Conservation (phyloP, 2,888 invertebrate genomes). For the Callyntrura sp. region DNA sequence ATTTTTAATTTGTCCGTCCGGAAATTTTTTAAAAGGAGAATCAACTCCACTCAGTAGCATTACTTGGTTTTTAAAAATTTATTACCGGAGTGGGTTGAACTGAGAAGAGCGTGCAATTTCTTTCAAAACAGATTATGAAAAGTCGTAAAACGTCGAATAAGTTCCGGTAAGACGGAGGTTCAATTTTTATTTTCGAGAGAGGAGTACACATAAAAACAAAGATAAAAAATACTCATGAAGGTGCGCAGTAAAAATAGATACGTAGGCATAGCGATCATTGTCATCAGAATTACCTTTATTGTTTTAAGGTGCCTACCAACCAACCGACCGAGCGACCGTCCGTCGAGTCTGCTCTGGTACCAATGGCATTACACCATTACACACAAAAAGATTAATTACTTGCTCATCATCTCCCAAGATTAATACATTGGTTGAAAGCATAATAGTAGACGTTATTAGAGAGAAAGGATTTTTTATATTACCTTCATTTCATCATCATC, state of each 20-base stretch:
- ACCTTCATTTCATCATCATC: conserved; percentile 35
- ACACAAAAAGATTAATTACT: conserved; percentile 42
- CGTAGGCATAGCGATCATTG: no score
- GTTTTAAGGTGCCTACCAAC: no score
- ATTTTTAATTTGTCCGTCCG: conserved; percentile 1
- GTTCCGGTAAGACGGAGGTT: no score
- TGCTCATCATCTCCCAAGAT: conserved; percentile 19
- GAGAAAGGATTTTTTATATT: conserved; percentile 1
- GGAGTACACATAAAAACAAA: no score
- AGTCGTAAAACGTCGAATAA: conserved; percentile 45
- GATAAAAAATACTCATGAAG: no score
- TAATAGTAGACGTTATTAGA: conserved; percentile 34
- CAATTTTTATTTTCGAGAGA: no score
- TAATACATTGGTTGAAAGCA: conserved; percentile 31
- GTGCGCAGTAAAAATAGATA: no score
- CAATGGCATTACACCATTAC: no score
- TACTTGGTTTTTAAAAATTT: conserved; percentile 22
- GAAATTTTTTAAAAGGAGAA: conserved; percentile 20
- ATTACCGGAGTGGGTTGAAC: conserved; percentile 19
- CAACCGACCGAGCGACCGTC: no score
- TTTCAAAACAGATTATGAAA: conserved; percentile 48
- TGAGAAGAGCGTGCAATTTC: conserved; percentile 56
- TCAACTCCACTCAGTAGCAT: neutral
- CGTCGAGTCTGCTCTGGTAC: no score
- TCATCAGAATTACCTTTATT: no score